phyloP scores from a whole-genome alignment of 2,797 vertebrate species.

The Perodicticus potto region DNA sequence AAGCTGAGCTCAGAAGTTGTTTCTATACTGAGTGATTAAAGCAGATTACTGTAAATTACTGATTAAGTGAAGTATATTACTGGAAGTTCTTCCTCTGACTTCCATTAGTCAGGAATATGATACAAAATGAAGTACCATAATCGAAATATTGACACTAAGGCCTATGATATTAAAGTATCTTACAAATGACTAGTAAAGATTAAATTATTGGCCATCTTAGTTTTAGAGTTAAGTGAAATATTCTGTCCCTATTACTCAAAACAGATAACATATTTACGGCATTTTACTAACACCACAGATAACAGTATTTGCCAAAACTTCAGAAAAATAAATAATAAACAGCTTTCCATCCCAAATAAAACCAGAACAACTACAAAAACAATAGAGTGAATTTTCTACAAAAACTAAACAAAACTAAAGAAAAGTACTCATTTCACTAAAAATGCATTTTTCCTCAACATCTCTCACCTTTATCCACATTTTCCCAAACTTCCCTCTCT shows the following conservation, averaged over 20 bases:
- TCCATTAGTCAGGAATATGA: neutral
- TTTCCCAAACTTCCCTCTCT: neutral
- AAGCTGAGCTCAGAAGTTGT: neutral
- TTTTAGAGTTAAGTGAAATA: slow-evolving; percentile 28
- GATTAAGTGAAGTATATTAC: neutral
- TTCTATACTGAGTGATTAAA: neutral
- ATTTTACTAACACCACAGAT: neutral
- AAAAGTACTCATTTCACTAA: neutral
- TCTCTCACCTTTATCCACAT: neutral
- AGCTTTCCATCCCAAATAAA: neutral
- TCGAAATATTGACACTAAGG: slow-evolving; percentile 23
- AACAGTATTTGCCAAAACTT: neutral
- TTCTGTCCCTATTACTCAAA: slow-evolving; percentile 35
- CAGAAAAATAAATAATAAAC: slow-evolving; percentile 22
- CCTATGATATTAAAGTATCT: neutral
- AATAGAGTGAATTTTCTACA: neutral
- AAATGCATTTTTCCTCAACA: neutral
- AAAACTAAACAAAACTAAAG: neutral
- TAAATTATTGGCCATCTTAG: neutral
- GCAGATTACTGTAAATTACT: neutral
- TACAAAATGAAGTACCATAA: neutral
- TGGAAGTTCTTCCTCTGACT: neutral
- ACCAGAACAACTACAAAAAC: neutral
- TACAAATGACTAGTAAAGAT: neutral
- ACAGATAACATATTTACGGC: neutral